Conservation (phyloP, 2,888 invertebrate species). For the Tholera decimalis region DNA sequence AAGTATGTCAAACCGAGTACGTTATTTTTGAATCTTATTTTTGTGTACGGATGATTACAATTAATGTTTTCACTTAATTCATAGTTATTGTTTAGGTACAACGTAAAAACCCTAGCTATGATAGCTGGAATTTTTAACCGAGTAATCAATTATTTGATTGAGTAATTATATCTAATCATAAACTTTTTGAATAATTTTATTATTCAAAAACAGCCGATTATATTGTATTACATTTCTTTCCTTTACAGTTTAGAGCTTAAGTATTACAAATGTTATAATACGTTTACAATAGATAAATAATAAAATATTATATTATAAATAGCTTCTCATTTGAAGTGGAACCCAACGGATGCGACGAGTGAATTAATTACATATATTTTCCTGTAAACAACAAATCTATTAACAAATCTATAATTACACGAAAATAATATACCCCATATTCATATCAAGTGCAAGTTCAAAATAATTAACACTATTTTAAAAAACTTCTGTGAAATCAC, state of each 20-base stretch:
- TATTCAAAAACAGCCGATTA: constrained; percentile 52
- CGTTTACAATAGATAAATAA: constrained; percentile 40
- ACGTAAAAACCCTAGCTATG: no score
- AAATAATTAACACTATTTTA: not conserved
- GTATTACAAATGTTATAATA: constrained; percentile 45
- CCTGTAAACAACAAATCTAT: constrained; percentile 79
- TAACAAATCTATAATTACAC: constrained; percentile 34
- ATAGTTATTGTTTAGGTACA: no score
- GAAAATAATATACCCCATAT: not conserved
- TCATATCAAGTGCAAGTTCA: constrained; percentile 37
- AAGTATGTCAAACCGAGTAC: constrained; percentile 13
- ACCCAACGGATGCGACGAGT: constrained; percentile 74
- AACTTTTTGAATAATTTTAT: constrained; percentile 61
- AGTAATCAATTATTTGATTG: constrained; percentile 19
- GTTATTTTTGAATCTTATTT: constrained; percentile 13
- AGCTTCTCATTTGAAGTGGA: constrained; percentile 74
- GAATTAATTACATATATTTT: constrained; percentile 85
- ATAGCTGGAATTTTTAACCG: constrained; percentile 20
- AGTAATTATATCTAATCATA: constrained; percentile 44
- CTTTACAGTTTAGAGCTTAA: constrained; percentile 42
- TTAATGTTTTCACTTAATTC: constrained; percentile 20
- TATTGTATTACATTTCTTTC: constrained; percentile 55
- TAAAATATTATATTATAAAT: constrained; percentile 58
- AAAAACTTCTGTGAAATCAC: constrained; percentile 5
- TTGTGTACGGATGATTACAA: constrained; percentile 35